Evolutionary conservation across 1,140 invertebrate genomes (phyloP).

Genomic region (Solenopsis fugax): DNA sequence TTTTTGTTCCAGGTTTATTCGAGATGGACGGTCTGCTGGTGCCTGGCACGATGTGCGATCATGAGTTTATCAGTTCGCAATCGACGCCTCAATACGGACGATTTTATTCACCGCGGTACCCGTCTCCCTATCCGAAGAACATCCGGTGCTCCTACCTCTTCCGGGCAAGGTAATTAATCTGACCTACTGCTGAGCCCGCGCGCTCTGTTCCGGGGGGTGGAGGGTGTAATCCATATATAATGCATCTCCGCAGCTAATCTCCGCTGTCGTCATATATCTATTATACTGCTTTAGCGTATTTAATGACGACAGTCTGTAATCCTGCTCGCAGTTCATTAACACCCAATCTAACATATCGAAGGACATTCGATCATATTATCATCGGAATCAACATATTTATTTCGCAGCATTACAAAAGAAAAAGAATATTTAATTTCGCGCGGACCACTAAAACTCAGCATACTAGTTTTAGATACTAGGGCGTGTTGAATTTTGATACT

Average conservation of each 20-base stretch:
- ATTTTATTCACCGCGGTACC: conserved; percentile 94
- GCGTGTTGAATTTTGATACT: conserved; percentile 43
- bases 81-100: conserved; percentile 89
- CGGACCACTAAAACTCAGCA: not conserved
- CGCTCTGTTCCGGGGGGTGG: conserved; percentile 50
- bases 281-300: conserved; percentile 40
- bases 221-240: conserved; percentile 72
- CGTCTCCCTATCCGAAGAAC: conserved; percentile 94
- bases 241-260: conserved; percentile 70
- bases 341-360: conserved; percentile 18
- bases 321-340: conserved; percentile 66
- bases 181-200: conserved; percentile 55
- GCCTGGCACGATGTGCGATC: conserved; percentile 91
- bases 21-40: conserved; percentile 91
- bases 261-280: conserved; percentile 57
- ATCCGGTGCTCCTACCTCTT: conserved; percentile 93
- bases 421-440: not conserved
- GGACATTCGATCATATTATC: not conserved
- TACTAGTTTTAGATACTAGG: not conserved
- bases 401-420: not conserved
- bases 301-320: conserved; percentile 64
- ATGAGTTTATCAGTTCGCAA: conserved; percentile 91
- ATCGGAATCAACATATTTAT: not conserved
- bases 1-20: conserved; percentile 89
- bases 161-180: conserved; percentile 89